Conservation (phyloP, 1,140 invertebrate genomes). For the Bombus cullumanus region DNA sequence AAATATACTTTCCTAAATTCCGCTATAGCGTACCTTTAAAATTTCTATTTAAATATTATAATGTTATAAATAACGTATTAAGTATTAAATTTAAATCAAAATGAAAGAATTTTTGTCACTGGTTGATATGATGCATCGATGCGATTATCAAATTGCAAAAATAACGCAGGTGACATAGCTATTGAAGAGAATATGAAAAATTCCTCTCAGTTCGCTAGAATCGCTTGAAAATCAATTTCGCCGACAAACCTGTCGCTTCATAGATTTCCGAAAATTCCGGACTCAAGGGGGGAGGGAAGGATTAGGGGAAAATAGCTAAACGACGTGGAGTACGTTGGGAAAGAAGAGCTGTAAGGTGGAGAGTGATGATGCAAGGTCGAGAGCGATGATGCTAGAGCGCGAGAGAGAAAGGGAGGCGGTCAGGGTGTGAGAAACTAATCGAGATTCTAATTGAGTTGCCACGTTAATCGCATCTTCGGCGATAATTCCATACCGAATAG, state of each 20-base stretch:
- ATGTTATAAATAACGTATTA: too few species aligned
- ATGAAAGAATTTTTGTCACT: background rate
- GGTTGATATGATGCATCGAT: too few species aligned
- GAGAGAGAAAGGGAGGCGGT: background rate
- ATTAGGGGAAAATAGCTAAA: background rate
- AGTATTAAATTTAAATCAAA: too few species aligned
- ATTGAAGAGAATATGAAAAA: background rate
- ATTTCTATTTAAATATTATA: too few species aligned
- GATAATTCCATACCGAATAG: constrained; percentile 52
- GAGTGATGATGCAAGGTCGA: background rate
- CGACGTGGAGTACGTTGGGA: background rate
- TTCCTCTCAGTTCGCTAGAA: background rate
- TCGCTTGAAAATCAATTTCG: background rate
- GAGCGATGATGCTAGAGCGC: background rate
- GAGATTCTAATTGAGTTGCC: constrained; percentile 64
- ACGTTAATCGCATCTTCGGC: constrained; percentile 49
- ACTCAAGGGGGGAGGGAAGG: background rate
- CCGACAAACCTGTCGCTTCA: too few species aligned
- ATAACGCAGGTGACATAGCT: background rate
- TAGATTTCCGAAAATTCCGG: background rate
- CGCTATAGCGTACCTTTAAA: too few species aligned
- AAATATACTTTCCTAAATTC: too few species aligned
- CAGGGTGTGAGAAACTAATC: constrained; percentile 55
- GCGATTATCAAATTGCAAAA: background rate
- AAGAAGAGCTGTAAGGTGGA: constrained; percentile 4